A percentile compares a stretch with the other conserved stretches of the same genome.
Evolutionary conservation across 2,888 invertebrate genomes (phyloP).

Genomic region (Caradrina kadenii): DNA sequence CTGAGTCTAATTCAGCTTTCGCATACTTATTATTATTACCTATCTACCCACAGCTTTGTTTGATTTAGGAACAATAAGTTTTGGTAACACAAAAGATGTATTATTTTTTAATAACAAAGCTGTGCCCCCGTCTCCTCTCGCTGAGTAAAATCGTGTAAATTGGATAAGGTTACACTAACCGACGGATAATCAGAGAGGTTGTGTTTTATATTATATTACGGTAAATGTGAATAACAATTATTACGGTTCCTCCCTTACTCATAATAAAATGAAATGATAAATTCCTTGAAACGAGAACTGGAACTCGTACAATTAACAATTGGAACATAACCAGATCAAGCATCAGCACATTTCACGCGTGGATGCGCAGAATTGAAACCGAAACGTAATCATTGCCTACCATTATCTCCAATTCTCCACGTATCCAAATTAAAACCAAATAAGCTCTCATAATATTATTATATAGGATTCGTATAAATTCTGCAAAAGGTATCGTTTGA

Average conservation of each 20-base stretch:
- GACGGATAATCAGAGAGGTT: too few species aligned
- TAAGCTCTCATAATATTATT: constrained; percentile 46
- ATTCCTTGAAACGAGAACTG: neutral
- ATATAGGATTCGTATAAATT: constrained; percentile 47
- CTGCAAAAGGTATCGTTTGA: constrained; percentile 76
- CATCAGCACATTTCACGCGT: constrained; percentile 19
- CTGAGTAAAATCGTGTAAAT: neutral
- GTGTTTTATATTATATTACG: too few species aligned
- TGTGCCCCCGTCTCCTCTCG: neutral
- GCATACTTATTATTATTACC: neutral
- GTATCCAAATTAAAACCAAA: constrained; percentile 51
- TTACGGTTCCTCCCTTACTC: neutral
- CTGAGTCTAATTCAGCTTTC: constrained; percentile 4
- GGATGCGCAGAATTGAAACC: constrained; percentile 35
- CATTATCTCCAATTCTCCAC: neutral
- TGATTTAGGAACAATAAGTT: neutral
- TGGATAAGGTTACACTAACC: neutral
- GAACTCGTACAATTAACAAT: neutral
- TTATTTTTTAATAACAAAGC: too few species aligned
- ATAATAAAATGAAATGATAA: neutral
- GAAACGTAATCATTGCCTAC: constrained; percentile 28
- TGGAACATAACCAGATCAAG: neutral
- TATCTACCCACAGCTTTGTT: neutral
- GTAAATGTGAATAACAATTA: neutral
- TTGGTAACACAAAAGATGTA: neutral